phyloP scores from a whole-genome alignment of 1,140 invertebrate genomes.

The Pectinophora gossypiella region DNA sequence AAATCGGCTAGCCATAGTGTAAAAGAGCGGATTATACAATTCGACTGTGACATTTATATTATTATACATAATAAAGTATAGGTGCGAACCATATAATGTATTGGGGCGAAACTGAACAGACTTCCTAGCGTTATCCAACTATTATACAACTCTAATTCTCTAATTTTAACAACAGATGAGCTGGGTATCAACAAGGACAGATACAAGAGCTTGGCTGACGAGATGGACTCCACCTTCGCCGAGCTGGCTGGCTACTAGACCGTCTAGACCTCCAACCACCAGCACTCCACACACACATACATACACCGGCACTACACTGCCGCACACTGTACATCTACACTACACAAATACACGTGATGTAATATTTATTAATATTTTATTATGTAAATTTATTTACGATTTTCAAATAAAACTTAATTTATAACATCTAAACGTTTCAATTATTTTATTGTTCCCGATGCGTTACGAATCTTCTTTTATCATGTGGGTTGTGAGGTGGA shows the following conservation, averaged over 20 bases:
- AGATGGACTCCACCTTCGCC: conserved; percentile 98
- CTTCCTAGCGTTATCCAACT: no score
- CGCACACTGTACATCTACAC: conserved; percentile 25
- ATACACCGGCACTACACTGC: conserved; percentile 26
- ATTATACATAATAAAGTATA: no score
- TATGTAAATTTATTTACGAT: conserved; percentile 76
- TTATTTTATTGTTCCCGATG: conserved; percentile 10
- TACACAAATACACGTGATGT: conserved; percentile 53
- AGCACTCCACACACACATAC: conserved; percentile 22
- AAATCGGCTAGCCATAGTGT: no score
- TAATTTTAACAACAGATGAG: conserved; percentile 84
- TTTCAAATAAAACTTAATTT: conserved; percentile 74
- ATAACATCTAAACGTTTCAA: conserved; percentile 41
- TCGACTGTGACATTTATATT: no score
- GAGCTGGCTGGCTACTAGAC: conserved; percentile 92
- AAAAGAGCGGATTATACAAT: no score
- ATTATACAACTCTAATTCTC: no score
- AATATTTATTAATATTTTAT: conserved; percentile 74
- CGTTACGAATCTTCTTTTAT: no score
- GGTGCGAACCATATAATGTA: no score
- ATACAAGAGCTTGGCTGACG: conserved; percentile 97
- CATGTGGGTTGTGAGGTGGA: no score
- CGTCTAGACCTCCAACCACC: conserved; percentile 41
- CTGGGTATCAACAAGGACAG: conserved; percentile 99
- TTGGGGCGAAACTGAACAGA: no score